phyloP scores from a whole-genome alignment of 2,888 invertebrate species.

The Paralinhomoeus sp. region DNA sequence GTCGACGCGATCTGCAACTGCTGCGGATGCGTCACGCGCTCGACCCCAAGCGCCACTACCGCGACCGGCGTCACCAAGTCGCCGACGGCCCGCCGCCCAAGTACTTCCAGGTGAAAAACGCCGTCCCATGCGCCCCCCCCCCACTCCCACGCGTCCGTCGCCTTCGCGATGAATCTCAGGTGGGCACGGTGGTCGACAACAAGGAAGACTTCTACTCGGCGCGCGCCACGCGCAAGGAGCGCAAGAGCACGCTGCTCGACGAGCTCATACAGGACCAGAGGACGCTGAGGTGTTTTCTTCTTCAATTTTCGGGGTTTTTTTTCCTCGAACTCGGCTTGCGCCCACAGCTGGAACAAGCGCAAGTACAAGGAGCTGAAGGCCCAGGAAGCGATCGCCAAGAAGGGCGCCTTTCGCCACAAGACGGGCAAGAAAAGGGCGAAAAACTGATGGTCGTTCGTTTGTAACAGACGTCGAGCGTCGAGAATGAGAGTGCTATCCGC shows the following conservation, averaged over 20 bases:
- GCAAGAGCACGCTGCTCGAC: constrained; percentile 67
- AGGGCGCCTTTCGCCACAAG: too few relatives aligned
- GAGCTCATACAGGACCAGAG: constrained; percentile 68
- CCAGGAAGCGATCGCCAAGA: too few relatives aligned
- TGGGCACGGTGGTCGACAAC: constrained; percentile 43
- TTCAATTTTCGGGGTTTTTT: background rate
- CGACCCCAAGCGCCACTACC: constrained; percentile 79
- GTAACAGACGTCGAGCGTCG: too few relatives aligned
- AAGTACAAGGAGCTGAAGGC: too few relatives aligned
- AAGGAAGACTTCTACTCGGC: constrained; percentile 58
- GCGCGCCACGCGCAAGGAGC: constrained; percentile 53
- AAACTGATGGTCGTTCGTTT: too few relatives aligned
- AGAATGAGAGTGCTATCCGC: too few relatives aligned
- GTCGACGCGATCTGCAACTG: constrained; percentile 58
- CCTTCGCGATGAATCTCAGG: constrained; percentile 16
- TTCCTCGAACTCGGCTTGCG: too few relatives aligned
- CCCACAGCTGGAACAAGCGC: too few relatives aligned
- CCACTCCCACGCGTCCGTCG: background rate
- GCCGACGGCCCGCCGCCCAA: constrained; percentile 64
- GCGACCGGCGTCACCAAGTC: too few relatives aligned
- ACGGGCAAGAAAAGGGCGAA: too few relatives aligned
- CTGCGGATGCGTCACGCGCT: constrained; percentile 70
- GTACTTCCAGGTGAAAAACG: constrained; percentile 78
- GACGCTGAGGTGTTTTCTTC: constrained; percentile 32
- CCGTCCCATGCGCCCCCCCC: too few relatives aligned